Conservation (phyloP, 2,888 invertebrate species). For the Tridacna gigas region DNA sequence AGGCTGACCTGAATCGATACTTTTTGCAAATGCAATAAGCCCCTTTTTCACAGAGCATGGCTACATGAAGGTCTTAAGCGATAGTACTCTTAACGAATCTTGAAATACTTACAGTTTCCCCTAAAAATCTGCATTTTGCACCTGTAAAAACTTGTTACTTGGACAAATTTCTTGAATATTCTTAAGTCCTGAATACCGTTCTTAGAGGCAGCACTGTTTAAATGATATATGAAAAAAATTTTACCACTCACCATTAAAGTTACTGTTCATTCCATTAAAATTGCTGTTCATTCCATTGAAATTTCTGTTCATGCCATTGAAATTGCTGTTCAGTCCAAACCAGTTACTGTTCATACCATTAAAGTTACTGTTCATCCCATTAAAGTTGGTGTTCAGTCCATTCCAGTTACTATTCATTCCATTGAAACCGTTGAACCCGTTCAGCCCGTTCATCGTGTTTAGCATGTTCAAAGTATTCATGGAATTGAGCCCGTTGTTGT, state of each 20-base stretch:
- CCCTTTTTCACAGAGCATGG: no score
- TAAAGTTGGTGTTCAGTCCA: slow-evolving; percentile 16
- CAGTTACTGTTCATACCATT: slow-evolving; percentile 4
- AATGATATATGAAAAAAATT: not conserved
- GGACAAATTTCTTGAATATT: no score
- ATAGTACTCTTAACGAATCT: no score
- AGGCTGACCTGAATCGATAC: no score
- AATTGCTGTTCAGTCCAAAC: slow-evolving; percentile 29
- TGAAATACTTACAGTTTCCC: no score
- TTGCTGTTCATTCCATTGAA: slow-evolving; percentile 18
- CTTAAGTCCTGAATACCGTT: no score
- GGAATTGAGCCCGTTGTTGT: slow-evolving; percentile 3
- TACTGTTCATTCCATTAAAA: not conserved
- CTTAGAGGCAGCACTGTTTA: no score
- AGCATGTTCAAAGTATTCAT: slow-evolving; percentile 6
- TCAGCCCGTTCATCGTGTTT: slow-evolving; percentile 10
- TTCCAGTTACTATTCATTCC: slow-evolving; percentile 8
- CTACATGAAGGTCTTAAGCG: no score
- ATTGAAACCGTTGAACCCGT: slow-evolving; percentile 1
- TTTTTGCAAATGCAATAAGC: no score
- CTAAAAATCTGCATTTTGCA: no score
- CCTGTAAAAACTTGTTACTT: no score
- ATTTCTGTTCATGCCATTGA: slow-evolving; percentile 8
- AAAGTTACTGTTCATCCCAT: slow-evolving; percentile 5
- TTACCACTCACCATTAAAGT: not conserved